phyloP scores from a whole-genome alignment of 2,888 invertebrate genomes.

The Hermaeophaga mercurialis region DNA sequence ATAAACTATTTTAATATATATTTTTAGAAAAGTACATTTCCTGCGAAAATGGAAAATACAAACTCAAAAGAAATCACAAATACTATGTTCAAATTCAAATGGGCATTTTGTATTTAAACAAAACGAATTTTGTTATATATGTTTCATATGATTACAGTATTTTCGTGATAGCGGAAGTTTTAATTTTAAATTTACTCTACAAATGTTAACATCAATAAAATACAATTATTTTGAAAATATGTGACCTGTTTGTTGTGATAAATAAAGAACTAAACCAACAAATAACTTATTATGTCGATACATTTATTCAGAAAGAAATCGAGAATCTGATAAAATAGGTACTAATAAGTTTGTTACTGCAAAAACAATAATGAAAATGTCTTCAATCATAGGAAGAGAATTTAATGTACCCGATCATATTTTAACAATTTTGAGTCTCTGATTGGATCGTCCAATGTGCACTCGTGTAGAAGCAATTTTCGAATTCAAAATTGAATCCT shows the following conservation, averaged over 20 bases:
- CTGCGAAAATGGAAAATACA: background rate
- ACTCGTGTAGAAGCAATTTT: constrained; percentile 4
- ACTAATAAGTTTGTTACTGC: background rate
- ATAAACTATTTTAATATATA: background rate
- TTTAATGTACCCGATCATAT: constrained; percentile 1
- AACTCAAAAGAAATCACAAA: background rate
- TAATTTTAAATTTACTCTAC: background rate
- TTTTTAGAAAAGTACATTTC: constrained; percentile 1
- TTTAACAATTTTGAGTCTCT: constrained; percentile 7
- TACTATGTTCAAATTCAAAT: constrained; percentile 2
- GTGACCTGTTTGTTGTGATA: background rate
- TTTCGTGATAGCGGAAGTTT: constrained; percentile 5
- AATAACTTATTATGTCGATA: background rate
- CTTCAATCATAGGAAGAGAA: constrained; percentile 14
- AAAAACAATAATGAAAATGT: constrained; percentile 2
- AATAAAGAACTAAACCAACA: background rate
- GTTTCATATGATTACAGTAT: constrained; percentile 6
- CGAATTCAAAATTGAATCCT: constrained; percentile 20
- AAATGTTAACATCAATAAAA: background rate
- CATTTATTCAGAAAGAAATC: background rate
- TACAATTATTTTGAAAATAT: background rate
- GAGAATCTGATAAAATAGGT: background rate
- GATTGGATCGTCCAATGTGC: constrained; percentile 9
- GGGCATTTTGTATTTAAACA: background rate
- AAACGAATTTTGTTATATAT: constrained; percentile 3